Percentiles rank a stretch among this genome's conserved stretches.
Conservation (phyloP, 2,797 vertebrate genomes). For the Sparus aurata region DNA sequence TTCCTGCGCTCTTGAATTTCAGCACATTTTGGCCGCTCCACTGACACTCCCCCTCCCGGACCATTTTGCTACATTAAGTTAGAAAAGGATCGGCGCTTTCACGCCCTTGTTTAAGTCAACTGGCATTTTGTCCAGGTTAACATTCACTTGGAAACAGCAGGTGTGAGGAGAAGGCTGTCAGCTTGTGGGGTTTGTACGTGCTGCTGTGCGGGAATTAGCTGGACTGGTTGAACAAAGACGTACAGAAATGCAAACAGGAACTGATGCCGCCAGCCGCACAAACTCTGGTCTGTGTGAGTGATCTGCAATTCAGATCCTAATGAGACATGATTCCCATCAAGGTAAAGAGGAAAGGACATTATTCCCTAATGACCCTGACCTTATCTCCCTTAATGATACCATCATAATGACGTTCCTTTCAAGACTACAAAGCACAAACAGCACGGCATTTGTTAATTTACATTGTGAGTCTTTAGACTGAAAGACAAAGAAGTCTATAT, state of each 20-base stretch:
- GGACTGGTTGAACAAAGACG: slow-evolving; percentile 28
- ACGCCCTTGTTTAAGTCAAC: slow-evolving; percentile 16
- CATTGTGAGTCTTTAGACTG: neutral
- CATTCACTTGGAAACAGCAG: slow-evolving; percentile 37
- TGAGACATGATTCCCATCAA: slow-evolving; percentile 38
- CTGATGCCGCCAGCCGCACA: slow-evolving; percentile 14
- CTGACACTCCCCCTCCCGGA: slow-evolving; percentile 29
- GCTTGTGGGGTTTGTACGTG: neutral
- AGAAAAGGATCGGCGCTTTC: slow-evolving; percentile 39
- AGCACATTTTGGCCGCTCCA: neutral
- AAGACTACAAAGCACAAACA: slow-evolving; percentile 16
- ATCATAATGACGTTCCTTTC: slow-evolving; percentile 16
- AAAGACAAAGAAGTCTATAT: neutral
- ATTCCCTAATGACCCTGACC: slow-evolving; percentile 36
- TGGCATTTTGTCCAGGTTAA: slow-evolving; percentile 31
- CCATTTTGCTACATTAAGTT: slow-evolving; percentile 49
- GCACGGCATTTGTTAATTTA: neutral
- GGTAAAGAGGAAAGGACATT: slow-evolving; percentile 28
- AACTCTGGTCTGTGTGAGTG: slow-evolving; percentile 28
- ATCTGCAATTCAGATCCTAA: slow-evolving; percentile 50
- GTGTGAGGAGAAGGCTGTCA: slow-evolving; percentile 22
- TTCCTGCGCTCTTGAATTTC: neutral
- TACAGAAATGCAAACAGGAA: slow-evolving; percentile 34
- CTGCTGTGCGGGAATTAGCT: neutral
- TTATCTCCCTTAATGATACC: slow-evolving; percentile 28